Base-by-base conservation (phyloP, 1,140 invertebrate species). In the Zaprionus taronus region DNA sequence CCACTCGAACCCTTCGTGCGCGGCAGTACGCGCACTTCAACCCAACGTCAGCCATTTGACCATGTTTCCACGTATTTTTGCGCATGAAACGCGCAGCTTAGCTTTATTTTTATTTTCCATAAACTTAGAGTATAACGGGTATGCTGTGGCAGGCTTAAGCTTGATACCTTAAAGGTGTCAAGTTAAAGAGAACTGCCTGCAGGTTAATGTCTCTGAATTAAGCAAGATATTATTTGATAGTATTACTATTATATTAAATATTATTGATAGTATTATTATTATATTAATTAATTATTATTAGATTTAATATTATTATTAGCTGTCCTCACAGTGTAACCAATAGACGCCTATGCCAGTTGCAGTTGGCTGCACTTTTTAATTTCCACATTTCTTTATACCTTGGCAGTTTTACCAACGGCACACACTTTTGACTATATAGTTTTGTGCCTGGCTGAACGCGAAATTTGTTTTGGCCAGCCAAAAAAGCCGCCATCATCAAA, bases 371-470 rank as follows among this genome's bases (percentile, higher is more conserved):
- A 11, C 17, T 28, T 31, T 66, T 56, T 44, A 28, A 56, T 44
- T 57, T 56, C 20, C 44, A 28, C 41, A 66, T 17, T 77, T 77
- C 75, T 31, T 34, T 84, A 56, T 84, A 60, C 61, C 51, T 72
- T 76, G 62, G 53, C 38, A 6, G 31, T 34, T 51, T 5, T 55
- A 5, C 36, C 58, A 28, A 20, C n/a, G 17, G 14, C 44, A 47
- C 55, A 62, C 47, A 62, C 65, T 47, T n/a, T 44, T 65, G 22
- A 71, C 69, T 57, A 70, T 67, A 70, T 74, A 80, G 77, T 80
- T 86, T 87, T 80, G 79, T 68, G 80, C 73, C 72, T 72, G 72
- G 80, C 67, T 61, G 67, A 80, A 80, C 80, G 72, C 70, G 63
- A 85, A 85, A 82, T 82, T 85, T 77, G 69, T 63, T 72, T 76